Evolutionary conservation across 2,888 invertebrate species (phyloP).

Genomic region (Drosophila limbata): DNA sequence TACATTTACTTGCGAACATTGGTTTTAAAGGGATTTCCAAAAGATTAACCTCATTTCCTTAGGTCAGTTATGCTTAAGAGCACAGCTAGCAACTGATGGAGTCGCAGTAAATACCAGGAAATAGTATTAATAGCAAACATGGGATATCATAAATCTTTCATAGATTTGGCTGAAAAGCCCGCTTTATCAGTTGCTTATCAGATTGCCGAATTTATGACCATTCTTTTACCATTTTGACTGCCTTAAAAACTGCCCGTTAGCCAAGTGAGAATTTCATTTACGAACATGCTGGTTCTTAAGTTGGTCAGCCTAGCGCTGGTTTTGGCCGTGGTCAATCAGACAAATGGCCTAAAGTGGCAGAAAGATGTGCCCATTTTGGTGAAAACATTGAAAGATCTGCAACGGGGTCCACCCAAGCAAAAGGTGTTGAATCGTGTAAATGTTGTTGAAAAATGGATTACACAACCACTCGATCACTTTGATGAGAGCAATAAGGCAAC

Average conservation of each 20-base stretch:
- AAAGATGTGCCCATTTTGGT: conserved; percentile 64
- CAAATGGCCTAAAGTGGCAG: conserved; percentile 25
- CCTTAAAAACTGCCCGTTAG: conserved; percentile 27
- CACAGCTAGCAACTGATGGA: conserved; percentile 1
- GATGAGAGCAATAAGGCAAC: conserved; percentile 86
- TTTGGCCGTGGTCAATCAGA: conserved; percentile 38
- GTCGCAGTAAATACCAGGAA: neutral
- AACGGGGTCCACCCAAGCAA: conserved; percentile 85
- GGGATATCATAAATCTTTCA: conserved; percentile 28
- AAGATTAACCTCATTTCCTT: neutral
- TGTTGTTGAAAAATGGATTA: conserved; percentile 85
- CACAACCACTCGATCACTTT: conserved; percentile 88
- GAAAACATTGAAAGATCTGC: conserved; percentile 58
- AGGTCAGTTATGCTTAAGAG: neutral
- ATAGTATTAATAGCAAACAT: conserved; percentile 1
- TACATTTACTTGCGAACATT: neutral
- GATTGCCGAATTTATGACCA: conserved; percentile 3
- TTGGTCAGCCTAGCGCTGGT: conserved; percentile 54
- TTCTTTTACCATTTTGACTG: neutral
- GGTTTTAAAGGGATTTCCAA: neutral
- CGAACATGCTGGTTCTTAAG: conserved; percentile 60
- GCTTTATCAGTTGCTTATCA: conserved; percentile 30
- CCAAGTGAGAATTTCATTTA: conserved; percentile 51
- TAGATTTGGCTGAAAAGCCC: conserved; percentile 25
- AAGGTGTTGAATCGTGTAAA: conserved; percentile 21